Evolutionary conservation across 2,797 vertebrate genomes (phyloP).

Genomic region (Monodelphis domestica): DNA sequence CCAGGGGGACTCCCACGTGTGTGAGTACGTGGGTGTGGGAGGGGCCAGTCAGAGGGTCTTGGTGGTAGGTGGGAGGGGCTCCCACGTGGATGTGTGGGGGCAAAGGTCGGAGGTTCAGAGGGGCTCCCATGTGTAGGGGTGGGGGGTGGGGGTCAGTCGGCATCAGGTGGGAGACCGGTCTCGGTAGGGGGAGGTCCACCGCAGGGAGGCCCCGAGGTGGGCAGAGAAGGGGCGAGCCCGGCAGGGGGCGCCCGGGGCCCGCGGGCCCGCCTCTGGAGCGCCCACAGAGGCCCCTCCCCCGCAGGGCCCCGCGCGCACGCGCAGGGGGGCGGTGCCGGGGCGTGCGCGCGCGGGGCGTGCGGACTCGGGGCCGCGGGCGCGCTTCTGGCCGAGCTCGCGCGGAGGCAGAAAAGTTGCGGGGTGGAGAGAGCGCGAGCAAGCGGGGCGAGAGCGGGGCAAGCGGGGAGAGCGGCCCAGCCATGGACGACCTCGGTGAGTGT

Average conservation of each 20-base stretch:
- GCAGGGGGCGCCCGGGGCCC: not conserved
- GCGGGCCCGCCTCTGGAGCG: not conserved
- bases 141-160: no score
- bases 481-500: conserved; percentile 78
- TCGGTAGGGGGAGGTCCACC: not conserved
- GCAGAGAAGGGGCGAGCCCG: not conserved
- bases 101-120: no score
- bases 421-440: conserved; percentile 55
- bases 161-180: not conserved
- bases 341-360: conserved; percentile 38
- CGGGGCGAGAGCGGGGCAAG: conserved; percentile 57
- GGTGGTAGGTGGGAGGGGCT: no score
- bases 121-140: no score
- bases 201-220: not conserved
- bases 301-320: conserved; percentile 3
- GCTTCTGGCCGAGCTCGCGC: conserved; percentile 64
- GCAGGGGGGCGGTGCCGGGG: conserved; percentile 32
- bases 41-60: no score
- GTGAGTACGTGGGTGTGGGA: no score
- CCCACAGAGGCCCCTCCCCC: not conserved
- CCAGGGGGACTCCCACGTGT: not conserved
- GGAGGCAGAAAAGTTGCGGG: conserved; percentile 75
- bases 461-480: conserved; percentile 36
- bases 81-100: no score
- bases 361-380: conserved; percentile 44